phyloP scores from a whole-genome alignment of 2,888 invertebrate genomes.

The Parapristionchus giblindavisi region DNA sequence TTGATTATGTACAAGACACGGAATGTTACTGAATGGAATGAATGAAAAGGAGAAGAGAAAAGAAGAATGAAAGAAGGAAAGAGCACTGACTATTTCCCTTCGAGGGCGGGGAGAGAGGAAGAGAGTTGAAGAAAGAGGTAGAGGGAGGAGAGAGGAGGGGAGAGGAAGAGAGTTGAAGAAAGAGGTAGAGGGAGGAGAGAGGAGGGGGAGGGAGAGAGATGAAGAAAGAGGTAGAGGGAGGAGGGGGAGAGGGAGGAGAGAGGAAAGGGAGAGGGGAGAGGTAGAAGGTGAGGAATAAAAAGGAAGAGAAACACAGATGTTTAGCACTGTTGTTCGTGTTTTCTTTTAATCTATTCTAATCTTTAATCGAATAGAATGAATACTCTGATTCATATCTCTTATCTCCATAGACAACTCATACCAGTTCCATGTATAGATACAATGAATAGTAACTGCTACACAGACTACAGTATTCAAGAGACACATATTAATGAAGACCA shows the following conservation, averaged over 20 bases:
- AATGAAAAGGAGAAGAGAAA: too few relatives aligned
- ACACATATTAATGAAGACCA: too few relatives aligned
- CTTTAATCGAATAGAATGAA: too few relatives aligned
- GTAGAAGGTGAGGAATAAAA: background rate
- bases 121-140: background rate
- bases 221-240: background rate
- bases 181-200: background rate
- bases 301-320: constrained; percentile 1
- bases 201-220: background rate
- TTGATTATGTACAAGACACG: too few relatives aligned
- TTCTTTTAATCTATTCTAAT: too few relatives aligned
- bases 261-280: background rate
- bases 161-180: background rate
- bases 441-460: too few relatives aligned
- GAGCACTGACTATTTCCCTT: background rate
- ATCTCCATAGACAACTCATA: too few relatives aligned
- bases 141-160: background rate
- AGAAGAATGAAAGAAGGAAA: constrained; percentile 7
- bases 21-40: too few relatives aligned
- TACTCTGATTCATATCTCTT: too few relatives aligned
- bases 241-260: background rate
- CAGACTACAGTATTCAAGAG: too few relatives aligned
- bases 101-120: background rate
- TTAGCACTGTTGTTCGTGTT: too few relatives aligned
- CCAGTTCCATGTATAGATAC: too few relatives aligned